Base-by-base conservation (phyloP, 2,888 invertebrate species). In the Dorcus hopei region DNA sequence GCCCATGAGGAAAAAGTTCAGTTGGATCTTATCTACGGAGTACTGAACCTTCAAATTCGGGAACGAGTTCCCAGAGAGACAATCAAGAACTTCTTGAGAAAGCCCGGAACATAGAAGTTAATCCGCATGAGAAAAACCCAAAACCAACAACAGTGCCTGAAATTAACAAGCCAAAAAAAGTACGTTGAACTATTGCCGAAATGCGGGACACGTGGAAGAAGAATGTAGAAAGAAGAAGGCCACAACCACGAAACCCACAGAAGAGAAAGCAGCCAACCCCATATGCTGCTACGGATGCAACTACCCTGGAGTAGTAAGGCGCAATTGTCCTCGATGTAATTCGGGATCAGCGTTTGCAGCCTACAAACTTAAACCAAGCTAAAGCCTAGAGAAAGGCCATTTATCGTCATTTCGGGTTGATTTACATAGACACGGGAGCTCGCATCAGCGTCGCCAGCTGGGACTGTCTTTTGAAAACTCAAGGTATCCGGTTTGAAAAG, bases 261-360 rank as follows among this genome's bases (percentile, higher is more conserved):
- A 6, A 11, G 14, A 42, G 6, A 42, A 14, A 33, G 42, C 43
- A 47, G 23, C 16, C 43, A 14, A 1, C 9, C 33, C 2, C 5
- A 19, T 14, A 2, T 9, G 3, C 9, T 65, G 67, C 47, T 65
- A 66, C 42, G 66, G 68, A 2, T 67, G 67, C 51, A 64, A 65
- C 8, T 52, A 62, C 4, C 65, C 64, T 5, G 64, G 63, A 2
- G 64, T 65, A 1, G 60, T 63, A 9, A 19, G 64, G 3, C 56
- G 64, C 11, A 64, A 65, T 47, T 64, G 63, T 41, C 40, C 19
- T 8, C 57, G 11, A 8, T 65, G 63, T 52, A 26, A 26, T 26
- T 2, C 26, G 4, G 0, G 26, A 26, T 1, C 11, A 38, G 11
- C 9, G 33, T 57, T 3, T 41, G 51, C 23, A 49, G 49, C 3